Evolutionary conservation across 2,797 vertebrate genomes (phyloP), one percentile per base, ranked within the genome.

Genomic region (Chaunax sp.): DNA sequence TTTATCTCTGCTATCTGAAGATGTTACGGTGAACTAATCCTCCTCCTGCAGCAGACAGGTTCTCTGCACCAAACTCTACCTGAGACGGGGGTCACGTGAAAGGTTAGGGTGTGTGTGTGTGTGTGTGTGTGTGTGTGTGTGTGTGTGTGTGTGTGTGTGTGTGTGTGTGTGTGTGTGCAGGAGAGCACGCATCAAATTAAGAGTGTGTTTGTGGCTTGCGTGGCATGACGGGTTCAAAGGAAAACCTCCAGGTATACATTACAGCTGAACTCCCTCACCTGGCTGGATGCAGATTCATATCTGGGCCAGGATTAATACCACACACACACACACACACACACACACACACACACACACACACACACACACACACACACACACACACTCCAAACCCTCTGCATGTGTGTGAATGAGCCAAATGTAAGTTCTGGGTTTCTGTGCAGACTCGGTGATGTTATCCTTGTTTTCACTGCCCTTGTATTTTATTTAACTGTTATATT

Each of bases 211-310:
- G 79, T 65, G 72, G 69, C 72, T 37, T 60, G 65, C 14, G 35
- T 16, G 14, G 64, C 77, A 76, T 87, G 81, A 83, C 68, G 23
- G 49, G 72, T 88, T 92, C 87, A 92, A 93, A 92, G 81, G 60
- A 64, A 77, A 74, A 35, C 77, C 75, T 77, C 35, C 65, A 82
- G 84, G 87, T 88, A 83, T 89, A 85, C 75, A 78, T 92, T 91
- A 90, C 88, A 47, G 12, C 57, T 86, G 89, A 89, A 90, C 89
- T 79, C 80, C 53, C 66, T 90, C 86, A 90, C 84, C 85, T 89
- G 75, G 63, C 64, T 72, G 72, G 65, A 40, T n/a, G 55, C 30
- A 82, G 78, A 91, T 89, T 85, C 69, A 70, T 87, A 90, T 88
- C 81, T 71, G 63, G 41, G 18, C 1, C 15, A 38, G 59, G 64